Base-by-base conservation (phyloP, 2,113 vertebrate genomes). In the Echinops telfairi region DNA sequence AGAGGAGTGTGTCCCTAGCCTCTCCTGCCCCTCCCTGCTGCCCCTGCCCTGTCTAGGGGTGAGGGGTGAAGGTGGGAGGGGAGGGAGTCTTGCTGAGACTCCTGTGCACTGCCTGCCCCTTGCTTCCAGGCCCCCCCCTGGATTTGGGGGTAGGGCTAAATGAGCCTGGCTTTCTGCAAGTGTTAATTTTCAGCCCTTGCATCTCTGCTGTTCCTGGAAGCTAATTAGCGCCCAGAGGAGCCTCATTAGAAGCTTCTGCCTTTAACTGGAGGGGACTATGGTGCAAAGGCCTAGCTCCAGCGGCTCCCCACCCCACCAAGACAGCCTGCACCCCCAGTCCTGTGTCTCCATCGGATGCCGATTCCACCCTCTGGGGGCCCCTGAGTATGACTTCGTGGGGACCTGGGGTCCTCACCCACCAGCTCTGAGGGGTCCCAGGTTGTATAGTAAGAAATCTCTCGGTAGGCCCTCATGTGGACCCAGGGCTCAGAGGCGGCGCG, bases 161-260 rank as follows among this genome's bases (percentile, higher is more conserved):
- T 6, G 20, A 60, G 68, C 5, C 16, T 17, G 79, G n/a, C 87
- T 76, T 68, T 83, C 66, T 36, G 38, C 2, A n/a, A 81, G 77
- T 27, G 73, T 71, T 94, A 29, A 16, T 94, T 84, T 64, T 92
- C 89, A 90, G 89, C 70, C 70, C 47, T 75, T 15, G 83, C 1
- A 11, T 92, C 93, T 94, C 47, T 75, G 87, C 64, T 89, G 89
- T 94, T 94, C 94, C 87, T 91, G 73, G 75, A 93, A 90, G 70
- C 93, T 86, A 93, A 95, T 96, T 84, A 91, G 89, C 89, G 80
- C 64, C 71, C 93, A 92, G 89, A 58, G 0, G 33, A 88, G 89
- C 53, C 94, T 93, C 11, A 10, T 93, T 89, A 79, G 47, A 62
- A 23, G 70, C 80, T 36, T 31, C n/a, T 81, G 83, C 93, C 94